Evolutionary conservation across 2,797 vertebrate species (phyloP).

Genomic region (Nasua narica): DNA sequence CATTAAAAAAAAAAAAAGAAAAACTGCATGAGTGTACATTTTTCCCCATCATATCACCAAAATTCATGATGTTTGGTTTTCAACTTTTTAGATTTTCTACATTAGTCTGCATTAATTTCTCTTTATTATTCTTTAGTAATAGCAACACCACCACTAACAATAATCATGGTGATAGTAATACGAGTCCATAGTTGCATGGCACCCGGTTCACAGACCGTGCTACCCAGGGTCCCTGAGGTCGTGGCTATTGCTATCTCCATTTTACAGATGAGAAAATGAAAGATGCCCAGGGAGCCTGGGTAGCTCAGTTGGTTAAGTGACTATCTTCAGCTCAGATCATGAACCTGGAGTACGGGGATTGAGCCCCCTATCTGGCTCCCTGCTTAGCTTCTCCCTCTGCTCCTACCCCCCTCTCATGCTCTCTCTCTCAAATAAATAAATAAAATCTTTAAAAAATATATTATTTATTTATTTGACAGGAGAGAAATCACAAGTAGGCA

Average conservation of each 20-base stretch:
- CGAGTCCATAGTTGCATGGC: not conserved
- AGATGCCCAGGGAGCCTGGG: not conserved
- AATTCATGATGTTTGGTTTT: not conserved
- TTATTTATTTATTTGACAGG: no score
- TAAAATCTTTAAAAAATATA: no score
- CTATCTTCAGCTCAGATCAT: no score
- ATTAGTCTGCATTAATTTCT: not conserved
- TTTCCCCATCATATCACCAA: not conserved
- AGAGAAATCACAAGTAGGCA: no score
- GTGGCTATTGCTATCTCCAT: not conserved
- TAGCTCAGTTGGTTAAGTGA: no score
- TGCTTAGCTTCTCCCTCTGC: no score
- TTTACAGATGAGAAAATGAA: not conserved
- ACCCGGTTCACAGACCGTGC: not conserved
- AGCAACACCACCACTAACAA: not conserved
- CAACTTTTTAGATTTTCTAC: not conserved
- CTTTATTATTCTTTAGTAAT: not conserved
- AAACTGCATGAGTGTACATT: not conserved
- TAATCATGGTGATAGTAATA: not conserved
- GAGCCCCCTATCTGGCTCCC: no score
- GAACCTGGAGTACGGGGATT: no score
- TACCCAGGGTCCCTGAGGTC: accelerated
- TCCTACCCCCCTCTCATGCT: no score
- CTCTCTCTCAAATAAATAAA: no score
- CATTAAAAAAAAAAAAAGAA: not conserved